phyloP scores from a whole-genome alignment of 2,113 vertebrate species.

The Aphelocoma coerulescens region DNA sequence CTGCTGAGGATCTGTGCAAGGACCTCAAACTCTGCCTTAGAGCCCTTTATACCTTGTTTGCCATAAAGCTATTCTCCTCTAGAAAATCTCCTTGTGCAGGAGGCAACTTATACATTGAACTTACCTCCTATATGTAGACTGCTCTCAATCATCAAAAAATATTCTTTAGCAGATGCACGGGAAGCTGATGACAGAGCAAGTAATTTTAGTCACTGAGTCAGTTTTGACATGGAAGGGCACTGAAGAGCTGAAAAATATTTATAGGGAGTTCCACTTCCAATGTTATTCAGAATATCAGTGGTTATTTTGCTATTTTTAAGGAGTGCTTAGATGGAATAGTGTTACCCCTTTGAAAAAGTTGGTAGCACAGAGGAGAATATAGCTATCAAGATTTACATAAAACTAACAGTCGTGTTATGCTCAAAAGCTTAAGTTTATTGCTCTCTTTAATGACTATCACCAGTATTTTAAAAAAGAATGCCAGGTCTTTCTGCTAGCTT shows the following conservation, averaged over 20 bases:
- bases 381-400: constrained; percentile 49
- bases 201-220: constrained; percentile 14
- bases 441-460: constrained; percentile 78
- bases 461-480: constrained; percentile 73
- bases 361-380: not conserved
- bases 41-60: not conserved
- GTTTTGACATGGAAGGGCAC: not conserved
- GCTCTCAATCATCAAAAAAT: not conserved
- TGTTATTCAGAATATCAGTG: not conserved
- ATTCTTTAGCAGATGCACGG: not conserved
- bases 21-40: not conserved
- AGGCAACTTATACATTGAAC: not conserved
- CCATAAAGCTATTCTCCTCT: not conserved
- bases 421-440: constrained; percentile 81
- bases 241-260: constrained; percentile 28
- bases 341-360: not conserved
- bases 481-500: constrained; percentile 69
- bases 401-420: constrained; percentile 68
- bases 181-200: not conserved
- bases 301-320: not conserved
- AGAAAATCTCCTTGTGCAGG: not conserved
- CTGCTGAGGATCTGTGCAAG: not conserved
- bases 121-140: not conserved
- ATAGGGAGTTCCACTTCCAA: not conserved
- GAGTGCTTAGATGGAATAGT: not conserved